Evolutionary conservation across 2,888 invertebrate genomes (phyloP).

Genomic region (Diarsia rubi): DNA sequence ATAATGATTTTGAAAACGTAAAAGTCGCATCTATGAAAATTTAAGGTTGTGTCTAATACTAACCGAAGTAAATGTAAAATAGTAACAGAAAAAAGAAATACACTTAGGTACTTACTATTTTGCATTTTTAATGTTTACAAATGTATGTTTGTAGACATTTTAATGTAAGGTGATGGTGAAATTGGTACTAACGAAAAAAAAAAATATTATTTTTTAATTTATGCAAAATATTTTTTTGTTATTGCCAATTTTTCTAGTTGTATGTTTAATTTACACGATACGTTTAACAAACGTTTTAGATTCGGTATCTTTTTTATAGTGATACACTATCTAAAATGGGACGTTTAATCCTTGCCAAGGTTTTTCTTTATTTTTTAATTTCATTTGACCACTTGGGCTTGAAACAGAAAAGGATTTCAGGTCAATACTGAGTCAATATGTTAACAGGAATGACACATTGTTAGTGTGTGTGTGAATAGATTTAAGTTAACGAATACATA

Average conservation of each 20-base stretch:
- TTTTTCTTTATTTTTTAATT: background rate
- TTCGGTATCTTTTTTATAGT: constrained; percentile 68
- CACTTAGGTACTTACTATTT: constrained; percentile 38
- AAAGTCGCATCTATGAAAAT: constrained; percentile 70
- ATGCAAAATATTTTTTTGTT: constrained; percentile 18
- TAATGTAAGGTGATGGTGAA: constrained; percentile 83
- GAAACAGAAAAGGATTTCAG: constrained; percentile 57
- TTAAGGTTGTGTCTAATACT: constrained; percentile 84
- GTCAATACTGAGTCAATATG: constrained; percentile 66
- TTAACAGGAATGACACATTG: constrained; percentile 86
- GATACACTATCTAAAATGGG: constrained; percentile 62
- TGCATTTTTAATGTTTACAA: constrained; percentile 66
- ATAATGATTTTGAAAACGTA: constrained; percentile 8
- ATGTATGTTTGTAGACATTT: constrained; percentile 74
- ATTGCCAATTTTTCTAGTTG: constrained; percentile 77
- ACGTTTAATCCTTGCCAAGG: constrained; percentile 60
- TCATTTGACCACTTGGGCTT: background rate
- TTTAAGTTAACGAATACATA: constrained; percentile 75
- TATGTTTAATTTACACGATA: constrained; percentile 80
- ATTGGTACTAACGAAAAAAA: constrained; percentile 69
- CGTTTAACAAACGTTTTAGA: constrained; percentile 75
- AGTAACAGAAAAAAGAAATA: constrained; percentile 51
- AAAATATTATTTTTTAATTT: background rate
- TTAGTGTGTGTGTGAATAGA: constrained; percentile 86
- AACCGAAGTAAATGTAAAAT: constrained; percentile 66